Conservation (phyloP, 2,797 vertebrate species). For the Premnoplex brunnescens region DNA sequence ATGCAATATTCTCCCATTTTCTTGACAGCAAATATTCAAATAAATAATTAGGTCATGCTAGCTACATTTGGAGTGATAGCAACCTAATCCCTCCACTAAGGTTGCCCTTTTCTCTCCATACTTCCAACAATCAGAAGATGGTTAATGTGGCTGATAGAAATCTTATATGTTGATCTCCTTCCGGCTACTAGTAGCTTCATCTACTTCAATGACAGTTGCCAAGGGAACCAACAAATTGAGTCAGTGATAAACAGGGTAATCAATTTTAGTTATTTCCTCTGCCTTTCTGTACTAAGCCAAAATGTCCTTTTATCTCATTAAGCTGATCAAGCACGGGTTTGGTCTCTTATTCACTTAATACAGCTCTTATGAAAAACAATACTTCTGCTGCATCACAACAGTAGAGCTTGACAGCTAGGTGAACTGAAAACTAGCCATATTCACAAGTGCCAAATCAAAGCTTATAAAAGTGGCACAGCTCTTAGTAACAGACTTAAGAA, state of each 20-base stretch:
- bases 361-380: neutral
- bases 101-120: neutral
- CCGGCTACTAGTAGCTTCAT: conserved; percentile 29
- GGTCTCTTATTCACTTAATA: neutral
- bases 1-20: neutral
- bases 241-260: conserved; percentile 53
- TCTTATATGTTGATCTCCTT: neutral
- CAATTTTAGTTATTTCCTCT: conserved; percentile 54
- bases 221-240: conserved; percentile 66
- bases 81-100: neutral
- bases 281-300: conserved; percentile 23
- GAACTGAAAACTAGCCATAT: neutral
- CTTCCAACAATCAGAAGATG: neutral
- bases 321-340: neutral
- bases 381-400: neutral
- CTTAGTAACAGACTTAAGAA: neutral
- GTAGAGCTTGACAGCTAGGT: neutral
- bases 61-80: neutral
- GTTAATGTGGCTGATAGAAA: conserved; percentile 2
- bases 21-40: neutral
- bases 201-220: conserved; percentile 45
- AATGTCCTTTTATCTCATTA: conserved; percentile 42
- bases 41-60: neutral
- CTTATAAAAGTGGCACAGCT: neutral
- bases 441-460: neutral